These are phyloP conservation scores for Heliconius melpomene DNA, from an alignment of 1,140 invertebrate species.

Conservation along the genomic window DNA sequence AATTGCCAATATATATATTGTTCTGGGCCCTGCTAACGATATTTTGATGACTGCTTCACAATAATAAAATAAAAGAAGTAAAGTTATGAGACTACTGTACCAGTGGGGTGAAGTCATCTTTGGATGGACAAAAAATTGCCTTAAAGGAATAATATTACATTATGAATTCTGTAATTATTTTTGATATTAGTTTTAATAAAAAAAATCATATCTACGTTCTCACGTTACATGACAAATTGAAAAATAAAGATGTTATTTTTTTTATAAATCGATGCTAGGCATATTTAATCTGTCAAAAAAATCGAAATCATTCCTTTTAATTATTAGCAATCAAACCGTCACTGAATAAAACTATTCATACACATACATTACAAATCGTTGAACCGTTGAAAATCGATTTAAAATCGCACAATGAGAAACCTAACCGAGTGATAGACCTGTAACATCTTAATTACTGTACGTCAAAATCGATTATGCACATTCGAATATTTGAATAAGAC, in stretches of 20 bases:
- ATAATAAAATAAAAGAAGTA: slow-evolving; percentile 66
- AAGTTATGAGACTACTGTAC: slow-evolving; percentile 31
- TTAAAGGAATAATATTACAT: slow-evolving; percentile 16
- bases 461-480: slow-evolving; percentile 73
- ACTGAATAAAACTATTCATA: slow-evolving; percentile 49
- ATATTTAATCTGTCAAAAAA: slow-evolving; percentile 5
- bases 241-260: neutral
- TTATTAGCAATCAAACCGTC: slow-evolving; percentile 18
- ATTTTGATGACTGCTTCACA: slow-evolving; percentile 69
- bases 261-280: neutral
- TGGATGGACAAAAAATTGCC: slow-evolving; percentile 28
- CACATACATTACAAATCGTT: slow-evolving; percentile 51
- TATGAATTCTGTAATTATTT: slow-evolving; percentile 8
- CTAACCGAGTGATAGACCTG: slow-evolving; percentile 59
- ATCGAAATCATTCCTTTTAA: slow-evolving; percentile 25
- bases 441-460: slow-evolving; percentile 68
- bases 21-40: slow-evolving; percentile 63
- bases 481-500: slow-evolving; percentile 69
- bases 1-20: slow-evolving; percentile 68
- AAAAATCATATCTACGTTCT: neutral
- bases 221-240: slow-evolving; percentile 14
- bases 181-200: neutral
- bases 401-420: slow-evolving; percentile 53
- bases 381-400: slow-evolving; percentile 64
- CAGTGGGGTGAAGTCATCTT: slow-evolving; percentile 23